phyloP scores from a whole-genome alignment of 2,797 vertebrate genomes.

The Gallinago nigripennis region DNA sequence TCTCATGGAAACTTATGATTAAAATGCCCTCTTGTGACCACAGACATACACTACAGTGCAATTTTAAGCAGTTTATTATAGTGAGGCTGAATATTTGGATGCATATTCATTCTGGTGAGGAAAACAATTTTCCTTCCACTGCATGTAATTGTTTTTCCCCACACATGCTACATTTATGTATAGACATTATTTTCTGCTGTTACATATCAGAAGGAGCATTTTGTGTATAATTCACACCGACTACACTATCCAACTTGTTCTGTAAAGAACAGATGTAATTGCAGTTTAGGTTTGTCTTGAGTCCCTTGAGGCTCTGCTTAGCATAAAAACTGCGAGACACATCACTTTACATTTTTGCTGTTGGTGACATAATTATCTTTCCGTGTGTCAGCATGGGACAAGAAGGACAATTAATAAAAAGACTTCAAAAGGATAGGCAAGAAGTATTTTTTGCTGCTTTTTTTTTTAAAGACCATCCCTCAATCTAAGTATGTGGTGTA shows the following conservation, averaged over 20 bases:
- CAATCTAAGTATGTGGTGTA: not conserved
- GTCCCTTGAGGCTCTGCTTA: not conserved
- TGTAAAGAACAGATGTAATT: not conserved
- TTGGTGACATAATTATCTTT: not conserved
- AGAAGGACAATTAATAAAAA: not conserved
- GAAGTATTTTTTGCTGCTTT: not conserved
- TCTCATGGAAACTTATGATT: not conserved
- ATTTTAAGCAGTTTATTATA: not conserved
- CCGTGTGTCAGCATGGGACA: not conserved
- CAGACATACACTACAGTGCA: not conserved
- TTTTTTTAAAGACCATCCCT: not conserved
- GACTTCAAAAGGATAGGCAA: not conserved
- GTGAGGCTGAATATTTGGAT: not conserved
- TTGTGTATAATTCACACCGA: not conserved
- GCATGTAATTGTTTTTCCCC: not conserved
- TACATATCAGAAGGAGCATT: not conserved
- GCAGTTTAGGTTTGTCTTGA: not conserved
- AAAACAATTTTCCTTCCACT: not conserved
- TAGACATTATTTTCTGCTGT: not conserved
- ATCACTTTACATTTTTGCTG: not conserved
- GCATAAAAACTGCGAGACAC: not conserved
- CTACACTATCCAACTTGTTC: not conserved
- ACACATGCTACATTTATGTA: not conserved
- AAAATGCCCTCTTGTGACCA: slow-evolving; percentile 52
- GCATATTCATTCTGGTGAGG: not conserved